These are phyloP conservation scores for Cheumatopsyche charites DNA, from an alignment of 1,140 invertebrate species.

Conservation along the genomic window DNA sequence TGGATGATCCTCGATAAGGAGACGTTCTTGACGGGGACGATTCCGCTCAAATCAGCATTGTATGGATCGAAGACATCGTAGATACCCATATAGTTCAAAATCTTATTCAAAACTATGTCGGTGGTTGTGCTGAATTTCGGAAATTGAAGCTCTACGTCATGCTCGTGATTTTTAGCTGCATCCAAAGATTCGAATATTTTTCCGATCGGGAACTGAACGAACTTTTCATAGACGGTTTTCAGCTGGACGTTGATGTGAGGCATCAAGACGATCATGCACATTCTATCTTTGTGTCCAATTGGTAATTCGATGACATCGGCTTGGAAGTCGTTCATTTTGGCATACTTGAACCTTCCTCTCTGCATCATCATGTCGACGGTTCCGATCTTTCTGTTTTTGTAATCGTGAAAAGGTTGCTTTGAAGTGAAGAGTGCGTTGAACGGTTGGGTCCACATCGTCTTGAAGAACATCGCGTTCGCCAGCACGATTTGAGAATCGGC, in stretches of 20 bases:
- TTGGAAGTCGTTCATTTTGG: neutral
- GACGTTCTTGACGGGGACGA: neutral
- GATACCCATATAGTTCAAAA: neutral
- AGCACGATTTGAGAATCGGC: neutral
- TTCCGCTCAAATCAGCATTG: neutral
- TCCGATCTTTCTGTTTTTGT: neutral
- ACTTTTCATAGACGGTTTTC: neutral
- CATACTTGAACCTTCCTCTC: neutral
- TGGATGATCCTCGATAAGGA: neutral
- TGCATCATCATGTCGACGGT: slow-evolving; percentile 7
- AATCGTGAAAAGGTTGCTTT: neutral
- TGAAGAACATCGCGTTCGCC: slow-evolving; percentile 6
- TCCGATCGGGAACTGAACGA: neutral
- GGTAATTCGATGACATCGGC: neutral
- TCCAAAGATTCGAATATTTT: neutral
- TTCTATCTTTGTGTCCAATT: neutral
- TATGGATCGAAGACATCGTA: neutral
- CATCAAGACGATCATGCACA: neutral
- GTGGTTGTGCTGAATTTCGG: neutral
- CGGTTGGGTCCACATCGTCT: neutral
- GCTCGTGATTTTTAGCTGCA: neutral
- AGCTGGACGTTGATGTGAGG: neutral
- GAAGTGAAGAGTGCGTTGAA: neutral
- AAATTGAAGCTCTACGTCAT: neutral
- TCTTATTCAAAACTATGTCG: neutral